Evolutionary conservation across 2,797 vertebrate species (phyloP).

Genomic region (Serranus cabrilla): DNA sequence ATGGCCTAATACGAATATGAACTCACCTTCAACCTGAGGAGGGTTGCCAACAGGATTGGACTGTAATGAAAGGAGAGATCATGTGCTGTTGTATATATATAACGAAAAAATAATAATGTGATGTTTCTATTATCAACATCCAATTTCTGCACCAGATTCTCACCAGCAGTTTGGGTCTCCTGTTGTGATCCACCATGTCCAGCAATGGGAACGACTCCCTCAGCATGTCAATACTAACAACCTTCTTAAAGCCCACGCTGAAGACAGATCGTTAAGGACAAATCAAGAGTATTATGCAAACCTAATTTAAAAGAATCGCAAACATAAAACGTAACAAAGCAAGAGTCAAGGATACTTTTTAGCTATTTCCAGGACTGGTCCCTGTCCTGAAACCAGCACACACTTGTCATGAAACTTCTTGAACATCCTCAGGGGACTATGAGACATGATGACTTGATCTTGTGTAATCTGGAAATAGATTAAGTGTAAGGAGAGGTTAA

Average conservation of each 20-base stretch:
- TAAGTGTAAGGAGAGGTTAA: constrained; percentile 17
- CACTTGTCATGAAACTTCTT: constrained; percentile 93
- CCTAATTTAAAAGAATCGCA: not conserved
- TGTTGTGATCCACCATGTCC: constrained; percentile 93
- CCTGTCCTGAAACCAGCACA: constrained; percentile 94
- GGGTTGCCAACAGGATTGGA: constrained; percentile 84
- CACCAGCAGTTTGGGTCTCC: constrained; percentile 90
- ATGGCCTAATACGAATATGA: not conserved
- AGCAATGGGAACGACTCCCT: constrained; percentile 91
- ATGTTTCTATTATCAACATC: not conserved
- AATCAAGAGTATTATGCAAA: not conserved
- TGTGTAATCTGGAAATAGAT: constrained; percentile 87
- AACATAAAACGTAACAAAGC: not conserved
- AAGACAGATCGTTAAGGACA: constrained; percentile 51
- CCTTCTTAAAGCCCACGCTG: constrained; percentile 92
- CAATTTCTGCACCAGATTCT: constrained; percentile 26
- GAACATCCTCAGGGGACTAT: constrained; percentile 94
- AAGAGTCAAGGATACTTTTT: constrained; percentile 88
- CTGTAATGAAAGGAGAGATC: constrained; percentile 80
- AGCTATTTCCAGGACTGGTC: constrained; percentile 93
- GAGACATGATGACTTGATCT: constrained; percentile 95
- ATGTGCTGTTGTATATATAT: not conserved
- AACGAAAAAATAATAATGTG: not conserved
- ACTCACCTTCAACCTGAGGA: constrained; percentile 91
- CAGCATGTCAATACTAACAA: constrained; percentile 90